These are phyloP conservation scores for Echiichthys vipera DNA, from an alignment of 2,797 vertebrate species.

Conservation along the genomic window DNA sequence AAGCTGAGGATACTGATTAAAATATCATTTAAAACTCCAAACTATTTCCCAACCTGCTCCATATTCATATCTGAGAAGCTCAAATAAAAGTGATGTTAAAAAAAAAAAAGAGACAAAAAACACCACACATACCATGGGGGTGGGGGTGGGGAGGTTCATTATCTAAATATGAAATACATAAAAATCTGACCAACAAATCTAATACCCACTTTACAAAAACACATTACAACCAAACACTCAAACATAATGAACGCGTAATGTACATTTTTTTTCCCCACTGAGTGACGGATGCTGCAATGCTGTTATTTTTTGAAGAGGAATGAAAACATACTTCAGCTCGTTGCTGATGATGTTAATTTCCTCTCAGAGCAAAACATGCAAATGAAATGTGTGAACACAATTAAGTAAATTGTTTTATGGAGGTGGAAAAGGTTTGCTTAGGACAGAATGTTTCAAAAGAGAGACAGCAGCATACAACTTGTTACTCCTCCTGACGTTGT, in stretches of 20 bases:
- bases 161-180: conserved; percentile 53
- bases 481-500: conserved; percentile 70
- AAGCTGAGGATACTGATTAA: conserved; percentile 4
- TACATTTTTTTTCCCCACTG: conserved; percentile 66
- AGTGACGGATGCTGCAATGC: conserved; percentile 73
- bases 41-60: conserved; percentile 11
- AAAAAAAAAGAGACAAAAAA: conserved; percentile 28
- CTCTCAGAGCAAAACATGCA: conserved; percentile 83
- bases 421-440: conserved; percentile 66
- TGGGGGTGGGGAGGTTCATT: neutral
- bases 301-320: conserved; percentile 82
- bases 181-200: conserved; percentile 57
- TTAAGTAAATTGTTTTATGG: conserved; percentile 73
- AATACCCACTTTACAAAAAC: conserved; percentile 77
- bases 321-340: conserved; percentile 85
- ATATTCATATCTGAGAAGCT: conserved; percentile 28
- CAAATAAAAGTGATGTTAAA: conserved; percentile 32
- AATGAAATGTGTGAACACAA: conserved; percentile 79
- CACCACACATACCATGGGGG: conserved; percentile 13
- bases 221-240: conserved; percentile 82
- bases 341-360: conserved; percentile 81
- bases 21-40: conserved; percentile 19
- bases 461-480: conserved; percentile 64
- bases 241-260: conserved; percentile 79
- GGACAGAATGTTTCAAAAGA: conserved; percentile 66